A percentile compares a stretch with the other conserved stretches of the same genome.
phyloP scores from a whole-genome alignment of 1,140 invertebrate species.

The Oedothorax gibbosus region DNA sequence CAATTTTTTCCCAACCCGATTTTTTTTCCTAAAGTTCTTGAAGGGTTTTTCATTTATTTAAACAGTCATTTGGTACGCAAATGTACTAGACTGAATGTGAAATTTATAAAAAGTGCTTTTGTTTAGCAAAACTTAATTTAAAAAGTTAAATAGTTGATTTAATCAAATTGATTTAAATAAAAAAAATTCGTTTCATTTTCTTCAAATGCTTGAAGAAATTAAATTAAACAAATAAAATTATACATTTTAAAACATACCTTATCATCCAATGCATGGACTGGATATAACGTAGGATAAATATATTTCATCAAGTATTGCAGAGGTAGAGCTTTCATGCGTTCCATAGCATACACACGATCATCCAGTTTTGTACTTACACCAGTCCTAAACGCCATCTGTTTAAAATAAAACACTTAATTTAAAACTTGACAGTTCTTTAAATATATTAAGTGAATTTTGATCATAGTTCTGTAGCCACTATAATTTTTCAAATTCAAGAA shows the following conservation, averaged over 20 bases:
- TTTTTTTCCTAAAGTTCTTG: no score
- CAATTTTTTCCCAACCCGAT: no score
- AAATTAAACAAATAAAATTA: background rate
- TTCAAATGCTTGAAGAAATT: background rate
- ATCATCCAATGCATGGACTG: conserved; percentile 82
- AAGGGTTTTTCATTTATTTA: no score
- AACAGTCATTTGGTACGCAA: no score
- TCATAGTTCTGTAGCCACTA: no score
- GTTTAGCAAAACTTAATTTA: no score
- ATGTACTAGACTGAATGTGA: no score
- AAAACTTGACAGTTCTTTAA: background rate
- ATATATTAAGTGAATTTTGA: no score
- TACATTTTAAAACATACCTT: conserved; percentile 67
- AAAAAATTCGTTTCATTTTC: no score
- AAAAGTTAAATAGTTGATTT: no score
- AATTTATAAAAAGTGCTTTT: no score
- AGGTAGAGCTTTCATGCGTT: conserved; percentile 91
- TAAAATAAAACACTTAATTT: conserved; percentile 55
- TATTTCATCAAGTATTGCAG: conserved; percentile 82
- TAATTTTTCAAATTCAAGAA: no score
- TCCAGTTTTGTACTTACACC: conserved; percentile 89
- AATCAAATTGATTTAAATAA: background rate
- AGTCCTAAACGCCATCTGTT: conserved; percentile 85
- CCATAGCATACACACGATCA: conserved; percentile 93
- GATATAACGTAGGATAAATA: conserved; percentile 95